phyloP scores from a whole-genome alignment of 2,113 vertebrate genomes.

The Gambusia holbrooki region DNA sequence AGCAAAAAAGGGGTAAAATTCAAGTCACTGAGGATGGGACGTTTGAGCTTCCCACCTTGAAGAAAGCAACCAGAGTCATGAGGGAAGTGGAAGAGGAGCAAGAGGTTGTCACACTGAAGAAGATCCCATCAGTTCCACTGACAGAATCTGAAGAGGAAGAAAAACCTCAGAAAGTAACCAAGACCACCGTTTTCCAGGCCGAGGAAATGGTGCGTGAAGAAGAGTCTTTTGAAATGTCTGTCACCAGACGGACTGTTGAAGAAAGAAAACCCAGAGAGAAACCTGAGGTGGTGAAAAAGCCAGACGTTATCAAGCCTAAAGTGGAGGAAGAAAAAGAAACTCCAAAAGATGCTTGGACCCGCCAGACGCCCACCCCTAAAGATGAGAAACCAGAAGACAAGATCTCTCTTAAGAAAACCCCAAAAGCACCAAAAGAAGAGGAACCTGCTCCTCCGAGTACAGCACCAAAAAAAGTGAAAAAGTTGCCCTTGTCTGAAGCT shows the following conservation, averaged over 20 bases:
- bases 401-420: conserved; percentile 60
- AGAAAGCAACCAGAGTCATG: conserved; percentile 69
- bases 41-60: conserved; percentile 77
- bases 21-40: conserved; percentile 76
- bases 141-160: conserved; percentile 68
- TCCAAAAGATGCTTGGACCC: conserved; percentile 55
- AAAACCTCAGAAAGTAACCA: conserved; percentile 63
- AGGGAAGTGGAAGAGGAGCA: conserved; percentile 71
- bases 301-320: conserved; percentile 48
- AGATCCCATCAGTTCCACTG: conserved; percentile 67
- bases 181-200: conserved; percentile 43
- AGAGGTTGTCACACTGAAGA: conserved; percentile 77
- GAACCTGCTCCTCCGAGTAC: conserved; percentile 46
- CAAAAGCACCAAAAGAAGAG: conserved; percentile 62
- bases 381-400: conserved; percentile 65
- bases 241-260: conserved; percentile 53
- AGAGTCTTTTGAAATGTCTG: conserved; percentile 65
- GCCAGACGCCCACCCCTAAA: conserved; percentile 54
- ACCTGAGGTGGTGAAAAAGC: conserved; percentile 54
- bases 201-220: conserved; percentile 70
- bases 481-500: conserved; percentile 67
- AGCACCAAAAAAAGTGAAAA: conserved; percentile 74
- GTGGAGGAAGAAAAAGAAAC: conserved; percentile 49
- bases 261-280: conserved; percentile 59
- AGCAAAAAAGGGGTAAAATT: conserved; percentile 78